These are phyloP conservation scores for Caenorhabditis sp. DNA, from an alignment of 2,888 invertebrate species.

Conservation along the genomic window DNA sequence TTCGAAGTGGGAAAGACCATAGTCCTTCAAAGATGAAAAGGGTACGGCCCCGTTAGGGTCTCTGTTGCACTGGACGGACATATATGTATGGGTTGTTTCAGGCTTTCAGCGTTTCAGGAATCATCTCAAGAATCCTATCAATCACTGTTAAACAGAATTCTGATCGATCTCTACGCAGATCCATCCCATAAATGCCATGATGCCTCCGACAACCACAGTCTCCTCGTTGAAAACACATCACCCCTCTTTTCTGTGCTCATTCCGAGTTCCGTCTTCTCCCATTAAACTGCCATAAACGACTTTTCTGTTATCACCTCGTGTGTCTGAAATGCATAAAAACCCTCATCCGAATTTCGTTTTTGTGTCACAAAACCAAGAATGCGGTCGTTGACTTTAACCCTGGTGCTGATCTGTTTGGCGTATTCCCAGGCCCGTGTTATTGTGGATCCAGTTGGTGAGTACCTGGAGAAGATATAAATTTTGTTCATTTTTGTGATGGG, in stretches of 20 bases:
- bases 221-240: not conserved
- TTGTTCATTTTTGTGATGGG: no score
- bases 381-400: not conserved
- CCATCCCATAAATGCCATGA: no score
- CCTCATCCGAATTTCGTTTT: slow-evolving; percentile 19
- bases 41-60: no score
- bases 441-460: slow-evolving; percentile 39
- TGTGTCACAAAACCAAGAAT: slow-evolving; percentile 30
- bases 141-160: no score
- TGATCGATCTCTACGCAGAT: no score
- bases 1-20: not conserved
- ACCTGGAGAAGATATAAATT: not conserved
- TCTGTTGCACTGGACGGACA: no score
- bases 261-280: slow-evolving; percentile 19
- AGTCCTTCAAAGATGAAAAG: no score
- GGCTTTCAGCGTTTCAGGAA: no score
- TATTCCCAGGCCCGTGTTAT: slow-evolving; percentile 31
- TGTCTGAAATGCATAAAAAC: slow-evolving; percentile 40
- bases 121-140: no score
- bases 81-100: no score
- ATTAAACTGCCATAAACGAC: slow-evolving; percentile 28
- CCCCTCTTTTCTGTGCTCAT: slow-evolving; percentile 2
- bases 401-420: slow-evolving; percentile 6
- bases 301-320: slow-evolving; percentile 42
- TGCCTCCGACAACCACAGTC: no score